Conservation (phyloP, 53 echinoderm and acorn worm species). For the Echinarachnius parma region DNA sequence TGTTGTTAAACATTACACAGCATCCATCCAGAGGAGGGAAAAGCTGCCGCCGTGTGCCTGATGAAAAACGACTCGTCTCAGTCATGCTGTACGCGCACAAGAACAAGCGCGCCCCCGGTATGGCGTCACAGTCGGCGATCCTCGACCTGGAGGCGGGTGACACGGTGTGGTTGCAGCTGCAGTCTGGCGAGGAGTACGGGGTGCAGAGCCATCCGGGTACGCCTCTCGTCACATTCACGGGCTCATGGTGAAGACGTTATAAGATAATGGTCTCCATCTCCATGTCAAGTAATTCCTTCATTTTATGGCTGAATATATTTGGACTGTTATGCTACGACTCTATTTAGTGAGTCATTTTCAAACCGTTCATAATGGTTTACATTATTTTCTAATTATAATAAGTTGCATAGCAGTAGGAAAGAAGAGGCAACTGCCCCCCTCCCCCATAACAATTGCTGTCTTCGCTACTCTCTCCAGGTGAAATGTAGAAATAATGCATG, state of each 20-base stretch:
- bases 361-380: too few species aligned
- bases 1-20: constrained; percentile 26
- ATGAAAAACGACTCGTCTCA: constrained; percentile 49
- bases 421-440: too few species aligned
- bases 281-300: too few species aligned
- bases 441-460: too few species aligned
- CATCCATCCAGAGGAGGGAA: constrained; percentile 49
- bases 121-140: constrained; percentile 50
- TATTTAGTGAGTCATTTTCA: too few species aligned
- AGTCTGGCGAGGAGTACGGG: constrained; percentile 46
- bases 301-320: too few species aligned
- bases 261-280: not conserved
- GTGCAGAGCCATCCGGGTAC: constrained; percentile 45
- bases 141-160: constrained; percentile 46
- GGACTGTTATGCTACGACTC: too few species aligned
- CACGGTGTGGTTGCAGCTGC: constrained; percentile 48
- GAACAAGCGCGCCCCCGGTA: constrained; percentile 34
- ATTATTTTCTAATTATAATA: too few species aligned
- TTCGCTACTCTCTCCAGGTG: too few species aligned
- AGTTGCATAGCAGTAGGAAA: too few species aligned
- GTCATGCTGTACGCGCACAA: constrained; percentile 43
- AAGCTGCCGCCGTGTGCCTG: constrained; percentile 50
- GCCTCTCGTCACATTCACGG: constrained; percentile 55
- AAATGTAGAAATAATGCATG: too few species aligned
- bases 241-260: too few species aligned